Base-by-base conservation (phyloP, 2,113 vertebrate species). In the Cygnus buccinator region DNA sequence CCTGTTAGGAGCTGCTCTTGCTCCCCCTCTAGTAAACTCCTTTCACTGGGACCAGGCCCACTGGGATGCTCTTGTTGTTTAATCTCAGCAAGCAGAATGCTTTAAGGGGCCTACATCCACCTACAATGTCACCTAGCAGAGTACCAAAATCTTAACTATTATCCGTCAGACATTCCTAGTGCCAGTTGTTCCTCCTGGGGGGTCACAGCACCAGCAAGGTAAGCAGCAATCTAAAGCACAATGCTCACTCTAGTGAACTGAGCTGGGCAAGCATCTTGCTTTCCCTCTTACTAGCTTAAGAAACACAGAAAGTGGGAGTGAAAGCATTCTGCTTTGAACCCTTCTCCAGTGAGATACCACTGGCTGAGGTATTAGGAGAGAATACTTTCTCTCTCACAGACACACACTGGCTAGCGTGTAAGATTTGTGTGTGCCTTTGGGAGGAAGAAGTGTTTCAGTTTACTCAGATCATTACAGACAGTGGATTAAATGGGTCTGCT, bases 361-460 rank as follows among this genome's bases (percentile, higher is more conserved):
- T 82, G 68, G 43, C 12, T 67, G 39, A 68, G 61, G 43, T 67
- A 35, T 29, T 31, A 66, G 68, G 46, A 84, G 58, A 82, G 43
- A 77, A 50, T 13, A 19, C 4, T 80, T 29, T 55, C 28, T 65
- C 54, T 61, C n/a, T 25, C 54, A 43, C 14, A 41, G 7, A 19
- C 3, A 2, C 11, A 39, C 5, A 15, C 1, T 0, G 2, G 13
- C 44, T 63, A 54, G 59, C 4, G n/a, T 0, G 10, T 13, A 48
- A 75, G 31, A 68, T 66, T 44, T 18, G 1, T 13, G 7, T 25
- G 55, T 26, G 33, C 19, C 59, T 93, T 12, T 41, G n/a, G 84
- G 71, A 65, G 19, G 48, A 87, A 70, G 44, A 87, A 66, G 37
- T 66, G n/a, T 29, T 55, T 72, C 20, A 4, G 31, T 65, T 84